Conservation (phyloP, 1,140 invertebrate species). For the Holcopasites calliopsidis region DNA sequence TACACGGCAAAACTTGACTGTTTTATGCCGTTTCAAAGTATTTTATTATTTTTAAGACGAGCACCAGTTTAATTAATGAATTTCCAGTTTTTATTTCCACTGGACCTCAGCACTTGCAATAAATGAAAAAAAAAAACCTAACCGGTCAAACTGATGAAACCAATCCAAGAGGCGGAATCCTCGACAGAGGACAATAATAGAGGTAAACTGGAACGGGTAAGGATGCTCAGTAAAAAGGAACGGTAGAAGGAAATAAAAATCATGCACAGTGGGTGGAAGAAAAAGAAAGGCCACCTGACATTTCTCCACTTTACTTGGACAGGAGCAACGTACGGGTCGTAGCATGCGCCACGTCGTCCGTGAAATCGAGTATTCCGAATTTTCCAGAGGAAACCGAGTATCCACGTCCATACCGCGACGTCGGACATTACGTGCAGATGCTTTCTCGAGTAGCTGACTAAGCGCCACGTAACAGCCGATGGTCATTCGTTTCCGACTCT, state of each 20-base stretch:
- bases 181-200: not conserved
- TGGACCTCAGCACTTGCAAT: too few relatives aligned
- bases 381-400: conserved; percentile 44
- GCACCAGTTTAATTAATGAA: too few relatives aligned
- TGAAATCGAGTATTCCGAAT: conserved; percentile 43
- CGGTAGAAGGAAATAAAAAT: too few relatives aligned
- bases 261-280: not conserved
- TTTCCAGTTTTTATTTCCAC: too few relatives aligned
- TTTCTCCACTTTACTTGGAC: not conserved
- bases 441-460: conserved; percentile 68
- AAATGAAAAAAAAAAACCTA: too few relatives aligned
- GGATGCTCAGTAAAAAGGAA: not conserved
- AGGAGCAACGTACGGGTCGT: not conserved
- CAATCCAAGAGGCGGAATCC: too few relatives aligned
- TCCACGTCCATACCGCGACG: conserved; percentile 37
- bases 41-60: too few relatives aligned
- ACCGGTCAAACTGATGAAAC: too few relatives aligned
- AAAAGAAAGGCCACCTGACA: not conserved
- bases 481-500: conserved; percentile 64
- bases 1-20: too few relatives aligned
- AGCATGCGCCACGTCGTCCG: not conserved
- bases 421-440: conserved; percentile 67
- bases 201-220: not conserved
- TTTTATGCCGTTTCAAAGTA: too few relatives aligned
- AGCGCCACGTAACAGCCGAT: conserved; percentile 63